phyloP scores from a whole-genome alignment of 2,888 invertebrate species.

The Prosopocoilus inquinatus region DNA sequence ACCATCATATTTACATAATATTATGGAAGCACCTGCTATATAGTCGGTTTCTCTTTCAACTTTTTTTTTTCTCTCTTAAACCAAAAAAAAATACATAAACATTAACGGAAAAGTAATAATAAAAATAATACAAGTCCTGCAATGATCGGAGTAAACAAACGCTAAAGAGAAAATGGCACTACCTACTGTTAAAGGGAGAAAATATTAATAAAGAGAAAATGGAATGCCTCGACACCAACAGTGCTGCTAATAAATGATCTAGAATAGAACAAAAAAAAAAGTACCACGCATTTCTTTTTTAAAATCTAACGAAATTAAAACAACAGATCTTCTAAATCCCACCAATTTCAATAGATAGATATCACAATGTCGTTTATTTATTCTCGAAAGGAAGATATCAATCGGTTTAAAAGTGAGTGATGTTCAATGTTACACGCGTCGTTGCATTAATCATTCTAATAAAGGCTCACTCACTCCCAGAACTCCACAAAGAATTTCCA shows the following conservation, averaged over 20 bases:
- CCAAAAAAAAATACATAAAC: no score
- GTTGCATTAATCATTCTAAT: no score
- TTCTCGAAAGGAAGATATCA: no score
- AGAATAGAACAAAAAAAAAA: background rate
- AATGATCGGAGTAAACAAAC: no score
- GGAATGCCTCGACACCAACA: slow-evolving; percentile 15
- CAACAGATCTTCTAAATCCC: background rate
- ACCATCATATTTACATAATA: slow-evolving; percentile 13
- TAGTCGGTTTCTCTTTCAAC: background rate
- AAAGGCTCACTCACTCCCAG: no score
- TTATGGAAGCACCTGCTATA: slow-evolving; percentile 30
- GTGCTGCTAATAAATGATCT: background rate
- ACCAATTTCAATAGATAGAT: background rate
- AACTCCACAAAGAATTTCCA: no score
- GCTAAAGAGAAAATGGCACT: slow-evolving; percentile 17
- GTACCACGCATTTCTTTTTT: no score
- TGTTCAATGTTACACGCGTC: no score
- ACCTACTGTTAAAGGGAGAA: slow-evolving; percentile 18
- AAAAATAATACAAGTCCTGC: no score
- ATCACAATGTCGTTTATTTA: background rate
- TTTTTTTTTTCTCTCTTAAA: no score
- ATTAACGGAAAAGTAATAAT: no score
- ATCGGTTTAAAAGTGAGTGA: no score
- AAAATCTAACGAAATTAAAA: background rate
- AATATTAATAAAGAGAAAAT: slow-evolving; percentile 9